Evolutionary conservation across 2,888 invertebrate genomes (phyloP), one percentile per base, ranked within the genome.

Genomic region (Drosophila nr. perissopoda): DNA sequence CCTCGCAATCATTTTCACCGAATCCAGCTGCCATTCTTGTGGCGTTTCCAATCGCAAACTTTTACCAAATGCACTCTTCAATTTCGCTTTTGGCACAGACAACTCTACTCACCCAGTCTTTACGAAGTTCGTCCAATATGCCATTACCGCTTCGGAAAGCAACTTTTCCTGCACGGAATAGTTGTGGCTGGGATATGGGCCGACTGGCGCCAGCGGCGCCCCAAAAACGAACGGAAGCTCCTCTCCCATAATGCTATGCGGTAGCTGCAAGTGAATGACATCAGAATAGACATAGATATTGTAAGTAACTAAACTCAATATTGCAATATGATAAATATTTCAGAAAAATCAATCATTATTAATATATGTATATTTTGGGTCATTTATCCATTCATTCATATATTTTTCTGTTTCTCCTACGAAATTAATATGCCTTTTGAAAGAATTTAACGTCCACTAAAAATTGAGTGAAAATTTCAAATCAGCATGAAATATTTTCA

Each of bases 91-190:
- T 51, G 61, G 63, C 45, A 38, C 51, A 49, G 68, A 31, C 66
- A 73, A 36, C 66, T 72, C 73, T 62, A 93, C 95, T 95, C 94
- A 98, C 98, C 98, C 98, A 65, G 96, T 96, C 93, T 97, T 96
- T 4, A 97, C 97, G 90, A 98, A 98, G 93, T 98, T 98, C 71
- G 96, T 96, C 96, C 97, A 98, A 93, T 97, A 95, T 78, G 96
- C 95, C 97, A 98, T 98, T 85, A 98, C 95, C 36, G 96, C 96
- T 94, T 98, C 97, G 57, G 98, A 97, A 69, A 98, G 95, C 56
- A 96, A 94, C 89, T 95, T 95, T 93, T 98, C 98, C 68, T 95
- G 95, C 69, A 95, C 94, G 45, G 96, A 96, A 93, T 96, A 98
- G 87, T 96, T 95, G 57, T 95, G 94, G 51, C 95, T 94, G 73